Conservation (phyloP, 2,113 vertebrate species). For the Pimephales promelas region DNA sequence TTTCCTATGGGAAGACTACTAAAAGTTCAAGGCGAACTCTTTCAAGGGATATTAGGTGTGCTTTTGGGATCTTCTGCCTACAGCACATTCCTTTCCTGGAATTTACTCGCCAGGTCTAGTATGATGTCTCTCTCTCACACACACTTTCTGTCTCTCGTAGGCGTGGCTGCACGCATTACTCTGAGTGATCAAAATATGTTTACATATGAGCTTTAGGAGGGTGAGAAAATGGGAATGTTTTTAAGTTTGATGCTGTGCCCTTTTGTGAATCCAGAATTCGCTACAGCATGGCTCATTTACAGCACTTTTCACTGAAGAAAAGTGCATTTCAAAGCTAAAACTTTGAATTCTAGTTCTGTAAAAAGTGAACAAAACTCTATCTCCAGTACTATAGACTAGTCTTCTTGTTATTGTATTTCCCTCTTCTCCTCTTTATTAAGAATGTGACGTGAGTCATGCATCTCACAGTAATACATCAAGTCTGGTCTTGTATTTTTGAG, state of each 20-base stretch:
- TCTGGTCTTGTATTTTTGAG: constrained; percentile 18
- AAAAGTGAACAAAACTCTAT: neutral
- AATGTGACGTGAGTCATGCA: neutral
- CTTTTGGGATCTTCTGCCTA: constrained; percentile 15
- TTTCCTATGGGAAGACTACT: neutral
- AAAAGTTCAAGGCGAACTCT: neutral
- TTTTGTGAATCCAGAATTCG: neutral
- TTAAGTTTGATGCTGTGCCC: no score
- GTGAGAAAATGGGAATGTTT: neutral
- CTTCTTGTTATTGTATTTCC: neutral
- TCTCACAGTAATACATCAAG: constrained; percentile 4
- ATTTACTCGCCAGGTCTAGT: neutral
- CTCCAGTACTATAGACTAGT: neutral
- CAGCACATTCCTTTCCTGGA: constrained; percentile 34
- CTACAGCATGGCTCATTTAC: neutral
- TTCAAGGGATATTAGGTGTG: neutral
- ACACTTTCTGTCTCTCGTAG: neutral
- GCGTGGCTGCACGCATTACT: neutral
- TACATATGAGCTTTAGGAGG: neutral
- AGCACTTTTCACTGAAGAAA: neutral
- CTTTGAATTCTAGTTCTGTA: neutral
- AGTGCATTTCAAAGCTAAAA: neutral
- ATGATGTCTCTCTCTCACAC: neutral
- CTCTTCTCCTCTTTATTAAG: neutral
- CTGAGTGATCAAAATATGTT: neutral